Conservation (phyloP, 2,797 vertebrate species). For the Chaunax sp. region DNA sequence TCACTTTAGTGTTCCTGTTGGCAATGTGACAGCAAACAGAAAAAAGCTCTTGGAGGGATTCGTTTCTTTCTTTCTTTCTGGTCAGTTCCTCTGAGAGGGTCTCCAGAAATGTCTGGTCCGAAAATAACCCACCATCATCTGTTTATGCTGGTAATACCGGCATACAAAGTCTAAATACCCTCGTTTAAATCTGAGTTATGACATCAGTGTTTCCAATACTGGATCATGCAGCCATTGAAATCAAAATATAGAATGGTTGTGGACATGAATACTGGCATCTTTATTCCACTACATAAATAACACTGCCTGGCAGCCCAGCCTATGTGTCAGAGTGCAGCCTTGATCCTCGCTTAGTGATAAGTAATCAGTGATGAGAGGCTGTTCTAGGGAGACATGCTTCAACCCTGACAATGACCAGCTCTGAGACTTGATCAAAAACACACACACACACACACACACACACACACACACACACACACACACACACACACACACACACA, state of each 20-base stretch:
- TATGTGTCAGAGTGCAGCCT: slow-evolving; percentile 37
- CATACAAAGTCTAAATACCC: no score
- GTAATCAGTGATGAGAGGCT: slow-evolving; percentile 37
- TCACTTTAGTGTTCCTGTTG: no score
- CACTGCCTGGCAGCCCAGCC: slow-evolving; percentile 10
- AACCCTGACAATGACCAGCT: slow-evolving; percentile 36
- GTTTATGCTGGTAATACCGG: no score
- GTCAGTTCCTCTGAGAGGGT: no score
- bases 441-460: slow-evolving; percentile 10
- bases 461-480: slow-evolving; percentile 18
- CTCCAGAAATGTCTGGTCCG: no score
- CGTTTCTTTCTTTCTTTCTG: no score
- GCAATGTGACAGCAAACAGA: no score
- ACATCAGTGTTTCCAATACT: not conserved
- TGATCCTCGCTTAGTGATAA: slow-evolving; percentile 34
- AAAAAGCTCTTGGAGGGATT: no score
- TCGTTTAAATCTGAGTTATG: not conserved
- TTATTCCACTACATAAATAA: slow-evolving; percentile 40
- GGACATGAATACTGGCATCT: slow-evolving; percentile 17
- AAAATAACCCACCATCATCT: no score
- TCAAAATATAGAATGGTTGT: slow-evolving; percentile 12
- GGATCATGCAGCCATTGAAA: slow-evolving; percentile 7
- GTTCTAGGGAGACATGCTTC: slow-evolving; percentile 21
- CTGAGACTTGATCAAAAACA: slow-evolving; percentile 6
- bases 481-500: slow-evolving; percentile 10